Evolutionary conservation across 1,140 invertebrate genomes (phyloP).

Genomic region (Tetraneura akinire): DNA sequence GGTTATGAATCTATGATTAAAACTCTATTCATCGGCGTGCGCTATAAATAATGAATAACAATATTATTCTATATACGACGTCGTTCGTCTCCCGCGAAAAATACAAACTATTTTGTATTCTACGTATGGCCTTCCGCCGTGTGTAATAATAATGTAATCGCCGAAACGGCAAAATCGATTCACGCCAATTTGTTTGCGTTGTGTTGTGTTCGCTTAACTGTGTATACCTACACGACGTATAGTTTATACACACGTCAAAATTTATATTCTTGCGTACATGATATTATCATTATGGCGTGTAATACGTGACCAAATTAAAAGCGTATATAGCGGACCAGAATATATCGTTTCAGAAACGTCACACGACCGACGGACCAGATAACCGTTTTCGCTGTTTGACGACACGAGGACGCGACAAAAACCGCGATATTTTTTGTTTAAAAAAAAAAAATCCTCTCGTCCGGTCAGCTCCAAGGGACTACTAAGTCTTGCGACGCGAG

Average conservation of each 20-base stretch:
- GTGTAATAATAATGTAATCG: too few relatives aligned
- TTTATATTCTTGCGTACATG: too few relatives aligned
- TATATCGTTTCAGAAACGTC: neutral
- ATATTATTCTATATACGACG: too few relatives aligned
- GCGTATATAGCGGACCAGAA: neutral
- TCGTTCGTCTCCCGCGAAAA: too few relatives aligned
- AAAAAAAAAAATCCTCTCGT: neutral
- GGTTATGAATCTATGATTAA: too few relatives aligned
- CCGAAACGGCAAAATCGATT: neutral
- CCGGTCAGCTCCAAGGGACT: neutral
- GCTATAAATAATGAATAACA: neutral
- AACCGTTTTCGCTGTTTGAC: too few relatives aligned
- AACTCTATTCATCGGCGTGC: neutral
- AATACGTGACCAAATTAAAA: too few relatives aligned
- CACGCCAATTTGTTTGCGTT: neutral
- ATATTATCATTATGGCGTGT: too few relatives aligned
- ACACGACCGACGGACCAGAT: too few relatives aligned
- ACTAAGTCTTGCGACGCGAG: too few relatives aligned
- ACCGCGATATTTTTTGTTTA: neutral
- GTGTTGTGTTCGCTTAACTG: neutral
- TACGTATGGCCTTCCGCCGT: neutral
- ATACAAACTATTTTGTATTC: constrained; percentile 11
- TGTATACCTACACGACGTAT: neutral
- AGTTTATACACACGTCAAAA: too few relatives aligned
- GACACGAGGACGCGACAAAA: neutral